These are phyloP conservation scores for Manis crassicaudata DNA, from an alignment of 2,797 vertebrate species.

Conservation along the genomic window DNA sequence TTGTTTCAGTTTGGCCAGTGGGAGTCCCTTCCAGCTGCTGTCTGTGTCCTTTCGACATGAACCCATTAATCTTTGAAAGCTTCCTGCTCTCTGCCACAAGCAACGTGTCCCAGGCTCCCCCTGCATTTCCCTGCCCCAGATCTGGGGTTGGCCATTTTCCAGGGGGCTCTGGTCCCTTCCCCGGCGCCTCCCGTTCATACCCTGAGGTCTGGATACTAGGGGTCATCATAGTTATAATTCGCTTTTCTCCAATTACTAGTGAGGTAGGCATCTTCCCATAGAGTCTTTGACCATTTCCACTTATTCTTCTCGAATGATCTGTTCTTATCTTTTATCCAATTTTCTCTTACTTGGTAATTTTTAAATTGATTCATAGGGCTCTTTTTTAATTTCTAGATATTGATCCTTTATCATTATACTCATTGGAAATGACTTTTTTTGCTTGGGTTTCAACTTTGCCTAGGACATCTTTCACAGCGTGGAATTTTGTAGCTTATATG, in stretches of 20 bases:
- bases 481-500: not conserved
- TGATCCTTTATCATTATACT: not conserved
- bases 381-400: not conserved
- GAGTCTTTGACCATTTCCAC: not conserved
- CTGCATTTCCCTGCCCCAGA: rapidly evolving
- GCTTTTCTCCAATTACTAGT: not conserved
- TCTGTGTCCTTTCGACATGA: not conserved
- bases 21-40: not conserved
- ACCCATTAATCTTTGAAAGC: not conserved
- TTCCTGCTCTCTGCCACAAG: not conserved
- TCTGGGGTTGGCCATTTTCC: not conserved
- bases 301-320: not conserved
- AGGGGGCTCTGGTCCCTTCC: not conserved
- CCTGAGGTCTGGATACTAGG: rapidly evolving
- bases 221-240: rapidly evolving
- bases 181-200: not conserved
- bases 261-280: not conserved
- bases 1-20: not conserved
- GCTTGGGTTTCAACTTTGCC: not conserved
- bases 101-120: not conserved
- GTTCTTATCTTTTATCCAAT: not conserved
- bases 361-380: not conserved
- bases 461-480: not conserved
- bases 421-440: not conserved
- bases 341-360: not conserved